A percentile compares a stretch with the other conserved stretches of the same genome.
Conservation (phyloP, 2,113 vertebrate species). For the Xiphorhynchus elegans region DNA sequence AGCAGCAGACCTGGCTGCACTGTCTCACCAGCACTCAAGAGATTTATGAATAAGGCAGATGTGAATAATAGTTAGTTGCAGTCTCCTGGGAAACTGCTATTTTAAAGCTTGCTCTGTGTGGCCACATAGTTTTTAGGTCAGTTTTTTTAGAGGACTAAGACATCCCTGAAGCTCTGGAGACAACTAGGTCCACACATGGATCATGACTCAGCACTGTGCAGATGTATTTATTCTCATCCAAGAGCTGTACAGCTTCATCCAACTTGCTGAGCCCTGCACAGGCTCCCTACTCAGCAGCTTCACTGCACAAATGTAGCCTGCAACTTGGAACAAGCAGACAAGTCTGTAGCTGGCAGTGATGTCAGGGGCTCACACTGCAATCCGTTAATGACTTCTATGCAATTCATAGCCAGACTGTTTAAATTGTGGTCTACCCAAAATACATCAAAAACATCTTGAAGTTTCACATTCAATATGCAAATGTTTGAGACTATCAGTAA, state of each 20-base stretch:
- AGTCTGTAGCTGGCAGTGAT: not conserved
- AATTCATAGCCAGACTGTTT: not conserved
- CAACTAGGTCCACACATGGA: accelerated
- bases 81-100: not conserved
- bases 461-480: not conserved
- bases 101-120: not conserved
- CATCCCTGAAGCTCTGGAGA: not conserved
- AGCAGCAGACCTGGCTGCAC: not conserved
- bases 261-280: not conserved
- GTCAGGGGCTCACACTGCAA: accelerated
- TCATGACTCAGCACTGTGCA: not conserved
- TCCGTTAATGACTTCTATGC: not conserved
- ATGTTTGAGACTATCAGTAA: not conserved
- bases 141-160: not conserved
- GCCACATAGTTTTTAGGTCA: not conserved
- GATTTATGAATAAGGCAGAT: not conserved
- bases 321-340: not conserved
- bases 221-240: not conserved
- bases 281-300: not conserved
- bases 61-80: not conserved
- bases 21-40: not conserved
- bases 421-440: accelerated
- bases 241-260: not conserved
- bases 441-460: not conserved
- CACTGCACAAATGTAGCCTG: not conserved